These are phyloP conservation scores for Drosophila atripex DNA, from an alignment of 2,888 invertebrate species.

Conservation along the genomic window DNA sequence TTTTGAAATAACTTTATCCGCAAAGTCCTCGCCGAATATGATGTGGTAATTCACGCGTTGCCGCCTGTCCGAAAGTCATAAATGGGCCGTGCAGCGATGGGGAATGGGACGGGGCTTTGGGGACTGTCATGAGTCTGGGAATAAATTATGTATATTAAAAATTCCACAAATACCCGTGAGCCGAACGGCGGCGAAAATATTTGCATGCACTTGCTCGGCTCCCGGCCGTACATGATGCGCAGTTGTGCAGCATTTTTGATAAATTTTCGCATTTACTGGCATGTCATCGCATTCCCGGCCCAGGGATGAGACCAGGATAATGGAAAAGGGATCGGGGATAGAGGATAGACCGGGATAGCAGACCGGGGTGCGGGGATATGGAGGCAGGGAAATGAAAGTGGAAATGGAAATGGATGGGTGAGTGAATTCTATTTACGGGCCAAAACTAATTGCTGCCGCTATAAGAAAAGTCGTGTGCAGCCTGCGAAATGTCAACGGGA, in stretches of 20 bases:
- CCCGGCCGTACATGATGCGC: constrained; percentile 37
- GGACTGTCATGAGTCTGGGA: constrained; percentile 2
- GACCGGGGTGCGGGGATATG: not conserved
- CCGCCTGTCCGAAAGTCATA: constrained; percentile 1
- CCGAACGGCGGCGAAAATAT: constrained; percentile 60
- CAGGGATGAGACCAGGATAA: not conserved
- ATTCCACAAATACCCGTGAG: constrained; percentile 69
- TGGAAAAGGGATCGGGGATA: not conserved
- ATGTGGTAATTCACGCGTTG: constrained; percentile 26
- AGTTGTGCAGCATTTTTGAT: constrained; percentile 70
- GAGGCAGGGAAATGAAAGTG: not conserved
- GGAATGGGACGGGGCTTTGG: not conserved
- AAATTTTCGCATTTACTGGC: constrained; percentile 70
- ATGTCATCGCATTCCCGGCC: constrained; percentile 64
- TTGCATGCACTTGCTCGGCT: constrained; percentile 70
- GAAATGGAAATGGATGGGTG: not conserved
- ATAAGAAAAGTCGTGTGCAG: constrained; percentile 64
- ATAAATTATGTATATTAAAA: constrained; percentile 73
- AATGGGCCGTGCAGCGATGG: not conserved
- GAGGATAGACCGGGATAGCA: no score
- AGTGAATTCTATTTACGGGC: constrained; percentile 43
- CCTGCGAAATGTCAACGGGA: constrained; percentile 75
- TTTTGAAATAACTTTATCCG: not conserved
- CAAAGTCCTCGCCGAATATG: not conserved
- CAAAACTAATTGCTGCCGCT: constrained; percentile 70